Evolutionary conservation across 2,113 vertebrate genomes (phyloP).

Genomic region (Oxygymnocypris stewartii): DNA sequence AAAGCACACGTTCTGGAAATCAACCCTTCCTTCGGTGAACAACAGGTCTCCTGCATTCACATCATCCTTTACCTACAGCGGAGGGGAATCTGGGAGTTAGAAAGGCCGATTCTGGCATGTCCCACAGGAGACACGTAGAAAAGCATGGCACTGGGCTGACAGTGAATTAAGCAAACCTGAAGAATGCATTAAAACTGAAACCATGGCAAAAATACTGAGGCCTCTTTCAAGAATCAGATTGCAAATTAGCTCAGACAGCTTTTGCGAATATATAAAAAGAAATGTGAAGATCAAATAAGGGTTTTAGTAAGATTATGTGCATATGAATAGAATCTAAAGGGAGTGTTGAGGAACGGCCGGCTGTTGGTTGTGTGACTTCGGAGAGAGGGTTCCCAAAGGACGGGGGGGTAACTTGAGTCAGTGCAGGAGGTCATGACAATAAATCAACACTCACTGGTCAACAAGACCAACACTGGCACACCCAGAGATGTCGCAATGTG

Average conservation of each 20-base stretch:
- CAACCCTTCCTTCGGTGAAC: slow-evolving; percentile 78
- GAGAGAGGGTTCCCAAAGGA: slow-evolving; percentile 35
- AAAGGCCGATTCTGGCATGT: neutral
- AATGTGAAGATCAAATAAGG: slow-evolving; percentile 59
- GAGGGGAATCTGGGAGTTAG: neutral
- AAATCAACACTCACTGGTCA: slow-evolving; percentile 21
- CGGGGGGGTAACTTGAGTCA: neutral
- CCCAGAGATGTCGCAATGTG: neutral
- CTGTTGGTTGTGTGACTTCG: slow-evolving; percentile 42
- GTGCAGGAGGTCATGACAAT: neutral
- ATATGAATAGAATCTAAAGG: slow-evolving; percentile 69
- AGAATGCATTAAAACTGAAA: slow-evolving; percentile 8
- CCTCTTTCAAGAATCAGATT: neutral
- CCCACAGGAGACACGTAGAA: neutral
- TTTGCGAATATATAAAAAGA: slow-evolving; percentile 51
- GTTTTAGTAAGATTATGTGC: slow-evolving; percentile 73
- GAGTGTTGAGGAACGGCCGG: slow-evolving; percentile 53
- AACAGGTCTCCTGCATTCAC: slow-evolving; percentile 76
- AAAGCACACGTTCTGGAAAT: slow-evolving; percentile 88
- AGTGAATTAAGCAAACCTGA: neutral
- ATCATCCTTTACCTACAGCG: slow-evolving; percentile 80
- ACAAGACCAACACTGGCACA: neutral
- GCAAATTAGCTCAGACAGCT: slow-evolving; percentile 36
- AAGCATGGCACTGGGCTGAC: neutral
- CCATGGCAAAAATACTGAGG: neutral